These are phyloP conservation scores for Lasioglossum morio DNA, from an alignment of 2,888 invertebrate genomes.

Conservation along the genomic window DNA sequence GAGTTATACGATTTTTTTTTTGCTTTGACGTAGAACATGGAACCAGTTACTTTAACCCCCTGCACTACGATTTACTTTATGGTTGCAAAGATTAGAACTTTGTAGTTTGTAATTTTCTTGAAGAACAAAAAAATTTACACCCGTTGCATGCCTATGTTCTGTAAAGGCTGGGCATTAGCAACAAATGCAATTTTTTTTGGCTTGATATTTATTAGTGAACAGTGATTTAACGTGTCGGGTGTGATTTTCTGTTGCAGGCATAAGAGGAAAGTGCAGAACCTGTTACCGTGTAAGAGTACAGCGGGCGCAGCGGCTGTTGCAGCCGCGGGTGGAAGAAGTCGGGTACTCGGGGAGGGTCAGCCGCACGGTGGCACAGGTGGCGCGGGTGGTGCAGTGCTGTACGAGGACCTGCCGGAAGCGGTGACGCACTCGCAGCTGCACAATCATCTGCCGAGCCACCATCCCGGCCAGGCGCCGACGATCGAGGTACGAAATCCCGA, in stretches of 20 bases:
- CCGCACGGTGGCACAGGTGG: slow-evolving; percentile 81
- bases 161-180: too few relatives aligned
- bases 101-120: too few relatives aligned
- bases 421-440: slow-evolving; percentile 85
- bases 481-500: slow-evolving; percentile 82
- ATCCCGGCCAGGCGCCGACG: slow-evolving; percentile 79
- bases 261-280: slow-evolving; percentile 94
- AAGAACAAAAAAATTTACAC: too few relatives aligned
- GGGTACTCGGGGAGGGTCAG: slow-evolving; percentile 82
- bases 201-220: not conserved
- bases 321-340: slow-evolving; percentile 81
- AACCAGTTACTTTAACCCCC: too few relatives aligned
- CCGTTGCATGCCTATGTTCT: too few relatives aligned
- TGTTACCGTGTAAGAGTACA: slow-evolving; percentile 92
- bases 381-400: slow-evolving; percentile 87
- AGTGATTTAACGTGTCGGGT: not conserved
- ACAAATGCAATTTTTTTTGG: too few relatives aligned
- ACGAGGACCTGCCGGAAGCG: slow-evolving; percentile 92
- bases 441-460: slow-evolving; percentile 76
- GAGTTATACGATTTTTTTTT: not conserved
- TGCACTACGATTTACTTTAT: not conserved
- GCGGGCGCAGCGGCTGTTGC: slow-evolving; percentile 85
- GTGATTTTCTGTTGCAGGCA: slow-evolving; percentile 88
- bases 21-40: not conserved
- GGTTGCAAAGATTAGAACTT: too few relatives aligned